Base-by-base conservation (phyloP, 1,140 invertebrate genomes). In the Muscidifurax raptorellus region DNA sequence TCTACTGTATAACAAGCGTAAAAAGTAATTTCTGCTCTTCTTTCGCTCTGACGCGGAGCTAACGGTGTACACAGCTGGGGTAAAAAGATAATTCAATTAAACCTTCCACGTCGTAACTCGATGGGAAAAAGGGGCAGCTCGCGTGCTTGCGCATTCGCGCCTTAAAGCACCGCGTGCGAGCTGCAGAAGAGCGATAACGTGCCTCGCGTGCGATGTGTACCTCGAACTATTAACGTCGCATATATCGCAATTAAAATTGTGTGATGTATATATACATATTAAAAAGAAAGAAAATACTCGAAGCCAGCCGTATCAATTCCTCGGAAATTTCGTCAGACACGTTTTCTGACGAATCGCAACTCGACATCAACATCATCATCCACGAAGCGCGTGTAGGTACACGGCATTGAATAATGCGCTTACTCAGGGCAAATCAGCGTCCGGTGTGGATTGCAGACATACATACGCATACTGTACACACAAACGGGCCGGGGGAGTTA, bases 341-440 rank as follows among this genome's bases (percentile, higher is more conserved):
- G 13, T 52, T 13, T 52, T 52, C 47, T 52, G 18, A 18, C 0
- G 15, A 52, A 44, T 75, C n/a, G 25, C 36, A 75, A 36, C 36
- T 36, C 69, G 69, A 13, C 30, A 71, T 75, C n/a, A n/a, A n/a
- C n/a, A n/a, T 59, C 52, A 59, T 22, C 52, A 59, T 59, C 22
- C 10, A 40, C 32, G 32, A 36, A 74, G 47, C 47, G 47, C 15
- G 47, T 52, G 47, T 52, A 52, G 13, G 47, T 52, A 52, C 18
- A 52, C 47, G 13, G 47, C 47, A 52, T 18, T 52, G 47, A 52
- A 52, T 7, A 89, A 88, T 87, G 71, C 82, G 88, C 87, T 88
- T 86, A 83, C 86, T 89, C 87, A 85, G 85, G 82, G 86, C 80
- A 89, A 88, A 87, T 89, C 85, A 87, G 80, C 87, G 87, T 90